Base-by-base conservation (phyloP, 2,113 vertebrate genomes). In the Hystrix cristata region DNA sequence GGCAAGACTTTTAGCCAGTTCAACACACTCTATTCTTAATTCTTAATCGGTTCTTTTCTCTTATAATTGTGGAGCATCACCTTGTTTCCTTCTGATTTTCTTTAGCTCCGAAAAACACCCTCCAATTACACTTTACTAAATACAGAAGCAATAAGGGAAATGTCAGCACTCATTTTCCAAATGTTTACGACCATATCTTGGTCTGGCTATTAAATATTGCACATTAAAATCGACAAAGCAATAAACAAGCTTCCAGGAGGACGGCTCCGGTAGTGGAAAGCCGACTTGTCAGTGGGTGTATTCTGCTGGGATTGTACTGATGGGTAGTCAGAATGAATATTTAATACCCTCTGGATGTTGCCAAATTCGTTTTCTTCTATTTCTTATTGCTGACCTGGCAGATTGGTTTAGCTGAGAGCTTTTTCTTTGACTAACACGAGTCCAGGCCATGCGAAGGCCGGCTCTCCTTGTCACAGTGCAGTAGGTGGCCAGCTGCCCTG, bases 321-420 rank as follows among this genome's bases (percentile, higher is more conserved):
- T 95, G 97, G 97, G 84, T 38, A 96, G 92, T 92, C 62, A 21
- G 90, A 60, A 97, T 98, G 95, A 97, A 98, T 98, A 98, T 98
- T 98, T 97, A 97, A 97, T 97, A 72, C 71, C 76, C 83, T 82
- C 69, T 95, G 91, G 89, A 93, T 95, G 97, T 84, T 95, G 93
- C 98, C 94, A 97, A 88, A 95, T 95, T 87, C 5, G 81, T 90
- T 88, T 94, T 74, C 93, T 97, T 94, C 87, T 82, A 1, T 80
- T 96, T 97, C 90, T 92, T 90, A 83, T 7, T 98, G 97, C 98
- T 98, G 97, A 97, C 84, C 93, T 80, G 78, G 96, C 97, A 95
- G 84, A 57, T 87, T 59, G 90, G 87, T 76, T n/a, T 19, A 64
- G 81, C 89, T 19, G 27, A 84, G 83, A 62, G 76, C 81, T 57